A percentile compares a stretch with the other conserved stretches of the same genome.
These are phyloP conservation scores for Lasiommata megera DNA, from an alignment of 2,888 invertebrate species.

Conservation along the genomic window DNA sequence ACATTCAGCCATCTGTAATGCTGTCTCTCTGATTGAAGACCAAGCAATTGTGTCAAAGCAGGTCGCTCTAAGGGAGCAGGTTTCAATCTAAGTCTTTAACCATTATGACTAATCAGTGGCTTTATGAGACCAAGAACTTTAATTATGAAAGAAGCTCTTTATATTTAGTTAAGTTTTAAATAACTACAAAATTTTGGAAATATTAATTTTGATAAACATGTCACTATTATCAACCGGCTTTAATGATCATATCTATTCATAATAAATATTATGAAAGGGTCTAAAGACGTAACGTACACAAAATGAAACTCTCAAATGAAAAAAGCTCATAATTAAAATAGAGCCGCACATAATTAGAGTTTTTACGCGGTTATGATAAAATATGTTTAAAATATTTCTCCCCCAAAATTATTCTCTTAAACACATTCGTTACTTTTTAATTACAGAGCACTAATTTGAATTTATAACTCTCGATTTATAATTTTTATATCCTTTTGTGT, in stretches of 20 bases:
- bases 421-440: conserved; percentile 15
- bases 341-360: conserved; percentile 11
- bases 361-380: conserved; percentile 23
- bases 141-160: too few species aligned
- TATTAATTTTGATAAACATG: background rate
- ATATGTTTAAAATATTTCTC: conserved; percentile 11
- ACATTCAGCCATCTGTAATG: too few species aligned
- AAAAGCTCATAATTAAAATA: conserved; percentile 15
- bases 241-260: background rate
- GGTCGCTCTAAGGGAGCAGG: too few species aligned
- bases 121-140: too few species aligned
- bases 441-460: background rate
- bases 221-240: background rate
- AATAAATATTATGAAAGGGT: background rate
- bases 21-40: too few species aligned
- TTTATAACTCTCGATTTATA: background rate
- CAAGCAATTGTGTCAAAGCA: too few species aligned
- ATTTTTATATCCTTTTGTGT: background rate
- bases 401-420: conserved; percentile 6
- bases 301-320: conserved; percentile 3
- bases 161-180: too few species aligned
- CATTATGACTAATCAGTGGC: too few species aligned
- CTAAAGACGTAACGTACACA: background rate
- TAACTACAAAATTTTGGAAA: too few species aligned
- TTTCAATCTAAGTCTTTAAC: too few species aligned